phyloP scores from a whole-genome alignment of 2,888 invertebrate genomes.

The Ormyrus labotus region DNA sequence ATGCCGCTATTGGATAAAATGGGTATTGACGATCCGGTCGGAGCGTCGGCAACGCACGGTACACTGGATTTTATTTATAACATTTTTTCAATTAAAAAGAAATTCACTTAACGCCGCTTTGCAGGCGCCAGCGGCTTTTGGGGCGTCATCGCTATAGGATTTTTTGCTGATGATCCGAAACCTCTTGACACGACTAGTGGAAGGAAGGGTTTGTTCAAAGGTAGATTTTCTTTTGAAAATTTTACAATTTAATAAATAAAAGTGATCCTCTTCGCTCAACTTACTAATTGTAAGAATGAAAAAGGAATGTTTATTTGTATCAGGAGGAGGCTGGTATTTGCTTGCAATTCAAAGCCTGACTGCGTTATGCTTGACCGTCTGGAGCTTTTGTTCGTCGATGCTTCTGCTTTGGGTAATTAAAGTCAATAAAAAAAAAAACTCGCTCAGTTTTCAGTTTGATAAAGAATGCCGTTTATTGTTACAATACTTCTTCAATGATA shows the following conservation, averaged over 20 bases:
- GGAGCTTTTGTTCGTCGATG: conserved; percentile 86
- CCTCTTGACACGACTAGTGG: conserved; percentile 89
- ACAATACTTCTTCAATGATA: conserved; percentile 59
- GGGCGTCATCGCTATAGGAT: conserved; percentile 91
- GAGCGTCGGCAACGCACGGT: conserved; percentile 93
- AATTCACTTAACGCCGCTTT: background rate
- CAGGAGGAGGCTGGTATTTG: conserved; percentile 92
- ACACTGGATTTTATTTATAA: background rate
- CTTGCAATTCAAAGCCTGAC: conserved; percentile 89
- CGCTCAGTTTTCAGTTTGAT: background rate
- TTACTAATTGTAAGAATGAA: background rate
- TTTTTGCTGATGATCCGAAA: conserved; percentile 91
- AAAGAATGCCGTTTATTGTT: conserved; percentile 40
- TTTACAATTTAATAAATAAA: background rate
- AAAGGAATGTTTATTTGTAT: background rate
- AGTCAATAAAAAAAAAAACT: background rate
- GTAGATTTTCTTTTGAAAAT: conserved; percentile 70
- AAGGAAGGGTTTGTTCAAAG: conserved; percentile 85
- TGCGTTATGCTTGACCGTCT: conserved; percentile 82
- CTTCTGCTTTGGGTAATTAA: conserved; percentile 82
- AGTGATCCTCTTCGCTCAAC: background rate
- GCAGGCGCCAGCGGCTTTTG: conserved; percentile 75
- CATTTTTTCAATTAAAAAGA: conserved; percentile 4
- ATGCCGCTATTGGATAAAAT: conserved; percentile 87
- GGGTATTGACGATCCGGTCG: conserved; percentile 93